Evolutionary conservation across 2,113 vertebrate species (phyloP).

Genomic region (Phylloscopus whistleri): DNA sequence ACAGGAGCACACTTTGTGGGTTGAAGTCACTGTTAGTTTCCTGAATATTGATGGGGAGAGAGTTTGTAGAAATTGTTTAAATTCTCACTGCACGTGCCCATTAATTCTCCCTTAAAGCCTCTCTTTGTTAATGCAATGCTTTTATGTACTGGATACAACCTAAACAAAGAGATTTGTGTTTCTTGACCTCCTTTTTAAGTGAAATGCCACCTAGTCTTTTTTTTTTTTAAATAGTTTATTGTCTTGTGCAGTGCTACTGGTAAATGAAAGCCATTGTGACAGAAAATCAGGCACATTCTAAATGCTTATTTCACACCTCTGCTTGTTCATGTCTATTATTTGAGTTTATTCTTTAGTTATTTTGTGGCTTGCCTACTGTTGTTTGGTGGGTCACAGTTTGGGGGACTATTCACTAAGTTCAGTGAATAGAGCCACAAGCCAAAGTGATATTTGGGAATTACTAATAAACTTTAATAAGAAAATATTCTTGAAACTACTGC

Average conservation of each 20-base stretch:
- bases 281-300: neutral
- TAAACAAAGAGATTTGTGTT: neutral
- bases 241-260: neutral
- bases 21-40: neutral
- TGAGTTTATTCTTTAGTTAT: neutral
- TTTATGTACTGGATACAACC: neutral
- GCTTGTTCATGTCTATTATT: neutral
- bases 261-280: neutral
- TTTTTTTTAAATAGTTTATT: neutral
- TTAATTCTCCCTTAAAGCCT: neutral
- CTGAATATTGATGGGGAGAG: neutral
- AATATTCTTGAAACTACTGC: neutral
- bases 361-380: neutral
- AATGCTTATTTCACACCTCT: neutral
- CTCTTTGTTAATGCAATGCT: neutral
- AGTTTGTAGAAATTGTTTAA: neutral
- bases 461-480: neutral
- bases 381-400: neutral
- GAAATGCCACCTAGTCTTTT: neutral
- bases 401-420: neutral
- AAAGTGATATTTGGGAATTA: neutral
- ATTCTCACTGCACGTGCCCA: neutral
- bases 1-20: neutral
- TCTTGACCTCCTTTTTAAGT: neutral
- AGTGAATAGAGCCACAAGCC: neutral